Conservation (phyloP, 2,113 vertebrate species). For the Ciconia maguari region DNA sequence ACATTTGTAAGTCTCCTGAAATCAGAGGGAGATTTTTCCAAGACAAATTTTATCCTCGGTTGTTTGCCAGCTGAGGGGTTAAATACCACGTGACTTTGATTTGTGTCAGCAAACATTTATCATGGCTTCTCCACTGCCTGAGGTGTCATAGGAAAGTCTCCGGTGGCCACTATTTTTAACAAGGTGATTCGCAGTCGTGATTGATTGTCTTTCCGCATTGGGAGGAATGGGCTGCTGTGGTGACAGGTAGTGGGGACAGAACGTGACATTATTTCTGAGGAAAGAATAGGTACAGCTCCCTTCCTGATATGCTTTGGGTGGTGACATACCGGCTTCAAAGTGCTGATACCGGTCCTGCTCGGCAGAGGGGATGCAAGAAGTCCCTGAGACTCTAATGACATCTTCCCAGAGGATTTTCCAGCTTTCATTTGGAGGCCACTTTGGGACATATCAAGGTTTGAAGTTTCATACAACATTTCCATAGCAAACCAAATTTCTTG, state of each 20-base stretch:
- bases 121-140: not conserved
- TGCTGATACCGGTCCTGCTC: not conserved
- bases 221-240: not conserved
- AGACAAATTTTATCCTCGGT: not conserved
- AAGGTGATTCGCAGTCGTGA: not conserved
- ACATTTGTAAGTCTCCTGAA: not conserved
- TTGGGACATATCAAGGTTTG: not conserved
- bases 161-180: constrained; percentile 25
- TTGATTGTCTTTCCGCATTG: constrained; percentile 30
- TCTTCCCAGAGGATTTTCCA: not conserved
- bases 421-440: not conserved
- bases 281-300: not conserved
- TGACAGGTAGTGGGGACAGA: not conserved
- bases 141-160: constrained; percentile 8
- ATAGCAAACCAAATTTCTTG: constrained; percentile 26
- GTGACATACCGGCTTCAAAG: not conserved
- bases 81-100: not conserved
- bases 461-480: not conserved
- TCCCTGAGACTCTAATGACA: not conserved
- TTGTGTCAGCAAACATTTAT: constrained; percentile 31
- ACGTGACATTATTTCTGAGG: not conserved
- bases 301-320: not conserved
- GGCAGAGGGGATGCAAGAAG: not conserved
- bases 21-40: not conserved
- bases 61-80: constrained; percentile 17